Percentiles rank a stretch among this genome's conserved stretches.
Evolutionary conservation across 2,113 vertebrate genomes (phyloP).

Genomic region (Columbina picui): DNA sequence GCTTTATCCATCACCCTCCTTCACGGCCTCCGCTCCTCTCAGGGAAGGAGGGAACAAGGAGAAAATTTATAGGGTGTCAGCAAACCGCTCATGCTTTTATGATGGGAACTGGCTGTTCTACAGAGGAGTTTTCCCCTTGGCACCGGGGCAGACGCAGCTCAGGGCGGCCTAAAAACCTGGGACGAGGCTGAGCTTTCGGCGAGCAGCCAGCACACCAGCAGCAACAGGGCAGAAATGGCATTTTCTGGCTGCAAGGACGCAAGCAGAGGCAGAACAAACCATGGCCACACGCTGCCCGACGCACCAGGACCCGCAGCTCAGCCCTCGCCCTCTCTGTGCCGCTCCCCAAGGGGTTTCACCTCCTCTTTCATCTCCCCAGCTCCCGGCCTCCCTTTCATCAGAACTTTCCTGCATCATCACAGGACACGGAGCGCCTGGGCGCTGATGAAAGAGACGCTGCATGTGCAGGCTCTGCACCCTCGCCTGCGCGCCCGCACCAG

Average conservation of each 20-base stretch:
- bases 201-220: not conserved
- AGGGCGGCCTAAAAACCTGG: not conserved
- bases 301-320: not conserved
- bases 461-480: not conserved
- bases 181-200: not conserved
- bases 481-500: not conserved
- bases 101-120: not conserved
- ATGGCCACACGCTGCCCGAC: not conserved
- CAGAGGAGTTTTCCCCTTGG: not conserved
- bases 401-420: not conserved
- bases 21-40: not conserved
- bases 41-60: not conserved
- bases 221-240: rapidly evolving
- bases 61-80: not conserved
- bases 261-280: not conserved
- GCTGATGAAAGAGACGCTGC: not conserved
- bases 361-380: not conserved
- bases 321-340: not conserved
- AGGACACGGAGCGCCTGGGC: not conserved
- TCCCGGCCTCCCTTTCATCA: not conserved
- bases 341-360: not conserved
- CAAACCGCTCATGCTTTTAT: rapidly evolving
- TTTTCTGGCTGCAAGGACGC: not conserved
- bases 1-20: not conserved
- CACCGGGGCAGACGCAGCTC: not conserved